Conservation (phyloP, 2,797 vertebrate species). For the Sylvia borin region DNA sequence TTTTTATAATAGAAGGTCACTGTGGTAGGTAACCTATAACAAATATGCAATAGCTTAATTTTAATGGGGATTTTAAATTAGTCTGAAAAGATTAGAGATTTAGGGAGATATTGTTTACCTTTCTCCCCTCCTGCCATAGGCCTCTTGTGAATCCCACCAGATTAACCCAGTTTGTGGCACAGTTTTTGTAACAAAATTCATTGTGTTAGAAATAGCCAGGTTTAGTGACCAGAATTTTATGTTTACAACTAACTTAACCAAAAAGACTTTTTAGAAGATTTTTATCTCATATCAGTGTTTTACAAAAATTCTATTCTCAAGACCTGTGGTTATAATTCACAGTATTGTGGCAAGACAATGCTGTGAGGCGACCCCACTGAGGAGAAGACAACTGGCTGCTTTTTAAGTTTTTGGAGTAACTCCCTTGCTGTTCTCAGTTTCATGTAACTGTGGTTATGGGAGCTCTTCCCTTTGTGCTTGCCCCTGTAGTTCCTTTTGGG, state of each 20-base stretch:
- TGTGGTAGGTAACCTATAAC: not conserved
- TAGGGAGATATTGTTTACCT: not conserved
- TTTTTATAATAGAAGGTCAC: conserved; percentile 3
- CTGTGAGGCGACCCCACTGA: not conserved
- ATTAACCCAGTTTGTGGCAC: not conserved
- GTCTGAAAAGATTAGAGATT: not conserved
- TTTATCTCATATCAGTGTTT: not conserved
- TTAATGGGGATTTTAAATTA: not conserved
- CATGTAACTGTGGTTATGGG: not conserved
- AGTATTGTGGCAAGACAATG: not conserved
- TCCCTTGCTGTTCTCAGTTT: not conserved
- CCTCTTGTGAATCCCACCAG: not conserved
- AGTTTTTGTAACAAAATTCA: not conserved
- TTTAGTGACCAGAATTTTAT: not conserved
- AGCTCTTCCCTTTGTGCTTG: not conserved
- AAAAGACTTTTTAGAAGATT: not conserved
- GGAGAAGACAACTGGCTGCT: not conserved
- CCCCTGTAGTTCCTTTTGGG: not conserved
- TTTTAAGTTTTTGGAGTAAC: not conserved
- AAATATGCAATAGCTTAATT: not conserved
- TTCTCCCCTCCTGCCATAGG: not conserved
- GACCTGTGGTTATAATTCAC: not conserved
- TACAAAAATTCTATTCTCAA: not conserved
- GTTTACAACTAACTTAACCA: not conserved
- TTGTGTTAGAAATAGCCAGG: not conserved